A percentile compares a stretch with the other conserved stretches of the same genome.
Evolutionary conservation across 2,797 vertebrate genomes (phyloP).

Genomic region (Lates japonicus): DNA sequence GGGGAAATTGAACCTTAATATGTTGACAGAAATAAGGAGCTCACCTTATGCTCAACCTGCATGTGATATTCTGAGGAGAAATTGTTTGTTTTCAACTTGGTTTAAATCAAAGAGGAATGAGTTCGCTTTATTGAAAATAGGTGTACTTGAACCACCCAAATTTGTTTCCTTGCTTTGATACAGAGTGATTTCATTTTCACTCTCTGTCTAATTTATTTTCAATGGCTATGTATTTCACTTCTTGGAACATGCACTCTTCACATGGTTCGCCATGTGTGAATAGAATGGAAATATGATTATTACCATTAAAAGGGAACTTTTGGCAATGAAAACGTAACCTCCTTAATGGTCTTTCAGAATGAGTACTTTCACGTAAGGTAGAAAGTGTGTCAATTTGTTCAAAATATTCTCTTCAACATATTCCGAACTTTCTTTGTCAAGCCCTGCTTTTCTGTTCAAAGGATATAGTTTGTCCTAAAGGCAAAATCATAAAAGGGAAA

Average conservation of each 20-base stretch:
- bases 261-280: background rate
- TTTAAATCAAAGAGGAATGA: background rate
- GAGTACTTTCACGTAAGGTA: background rate
- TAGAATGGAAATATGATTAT: background rate
- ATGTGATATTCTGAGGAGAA: background rate
- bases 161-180: background rate
- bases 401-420: constrained; percentile 6
- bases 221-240: background rate
- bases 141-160: background rate
- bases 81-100: background rate
- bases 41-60: background rate
- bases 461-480: background rate
- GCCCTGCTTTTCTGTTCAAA: constrained; percentile 15
- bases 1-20: background rate
- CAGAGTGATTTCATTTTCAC: background rate
- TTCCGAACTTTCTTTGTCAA: constrained; percentile 22
- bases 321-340: background rate
- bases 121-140: background rate
- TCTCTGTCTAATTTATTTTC: background rate
- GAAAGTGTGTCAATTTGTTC: background rate
- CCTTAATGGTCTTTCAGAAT: background rate
- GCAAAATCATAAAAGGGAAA: constrained; percentile 4
- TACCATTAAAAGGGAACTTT: background rate
- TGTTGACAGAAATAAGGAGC: background rate
- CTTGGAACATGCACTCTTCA: background rate